A percentile compares a stretch with the other conserved stretches of the same genome.
phyloP scores from a whole-genome alignment of 2,888 invertebrate genomes.

The Idaea dimidiata region DNA sequence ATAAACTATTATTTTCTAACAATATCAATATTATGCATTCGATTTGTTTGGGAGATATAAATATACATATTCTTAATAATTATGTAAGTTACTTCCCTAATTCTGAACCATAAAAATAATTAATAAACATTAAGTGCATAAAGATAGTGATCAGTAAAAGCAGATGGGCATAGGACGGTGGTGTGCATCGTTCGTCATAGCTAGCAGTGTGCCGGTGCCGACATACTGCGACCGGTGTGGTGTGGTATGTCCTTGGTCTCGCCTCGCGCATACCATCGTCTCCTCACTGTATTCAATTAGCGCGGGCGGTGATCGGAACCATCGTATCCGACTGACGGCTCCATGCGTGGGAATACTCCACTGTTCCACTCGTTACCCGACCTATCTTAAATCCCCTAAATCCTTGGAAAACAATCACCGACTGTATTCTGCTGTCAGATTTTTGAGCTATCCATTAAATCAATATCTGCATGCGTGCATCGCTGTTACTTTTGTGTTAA shows the following conservation, averaged over 20 bases:
- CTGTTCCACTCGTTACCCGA: neutral
- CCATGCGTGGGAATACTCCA: constrained; percentile 65
- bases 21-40: neutral
- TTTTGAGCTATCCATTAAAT: neutral
- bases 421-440: neutral
- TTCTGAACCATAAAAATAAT: constrained; percentile 10
- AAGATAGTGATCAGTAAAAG: constrained; percentile 14
- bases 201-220: constrained; percentile 4
- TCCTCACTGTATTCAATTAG: constrained; percentile 74
- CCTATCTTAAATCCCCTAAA: neutral
- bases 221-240: constrained; percentile 8
- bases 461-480: constrained; percentile 4
- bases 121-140: constrained; percentile 25
- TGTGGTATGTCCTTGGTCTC: constrained; percentile 25
- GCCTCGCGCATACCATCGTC: constrained; percentile 35
- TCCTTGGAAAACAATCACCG: neutral
- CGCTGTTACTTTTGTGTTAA: constrained; percentile 15
- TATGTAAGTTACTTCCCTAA: neutral
- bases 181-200: constrained; percentile 15
- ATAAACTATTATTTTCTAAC: neutral
- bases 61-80: neutral
- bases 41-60: neutral
- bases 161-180: constrained; percentile 13
- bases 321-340: constrained; percentile 61
- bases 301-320: constrained; percentile 72